Evolutionary conservation across 2,113 vertebrate species (phyloP).

Genomic region (Myrmecophaga tridactyla): DNA sequence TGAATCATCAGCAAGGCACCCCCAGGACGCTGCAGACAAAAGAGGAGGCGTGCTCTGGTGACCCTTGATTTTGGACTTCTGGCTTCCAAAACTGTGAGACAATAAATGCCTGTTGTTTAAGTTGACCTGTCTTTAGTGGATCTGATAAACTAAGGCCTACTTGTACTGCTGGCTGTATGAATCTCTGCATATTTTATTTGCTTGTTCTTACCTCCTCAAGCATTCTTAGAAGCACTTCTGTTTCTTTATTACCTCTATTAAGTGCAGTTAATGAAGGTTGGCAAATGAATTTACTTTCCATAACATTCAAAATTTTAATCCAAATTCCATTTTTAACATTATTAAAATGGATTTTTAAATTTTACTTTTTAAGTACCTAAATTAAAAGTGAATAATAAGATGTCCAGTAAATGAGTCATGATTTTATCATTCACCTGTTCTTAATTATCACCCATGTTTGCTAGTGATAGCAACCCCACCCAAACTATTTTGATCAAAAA

Average conservation of each 20-base stretch:
- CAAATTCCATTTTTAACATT: background rate
- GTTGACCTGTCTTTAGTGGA: no score
- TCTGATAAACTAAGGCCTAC: background rate
- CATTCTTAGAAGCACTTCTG: background rate
- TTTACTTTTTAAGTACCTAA: slow-evolving; percentile 19
- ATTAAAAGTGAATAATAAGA: background rate
- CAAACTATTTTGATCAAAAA: background rate
- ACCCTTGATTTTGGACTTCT: no score
- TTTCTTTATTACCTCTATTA: background rate
- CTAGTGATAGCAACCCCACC: background rate
- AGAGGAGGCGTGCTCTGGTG: no score
- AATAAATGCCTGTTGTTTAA: no score
- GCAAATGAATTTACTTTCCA: background rate
- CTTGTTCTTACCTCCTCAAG: background rate
- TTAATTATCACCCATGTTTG: background rate
- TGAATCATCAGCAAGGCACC: no score
- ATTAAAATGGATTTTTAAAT: background rate
- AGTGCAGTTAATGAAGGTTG: background rate
- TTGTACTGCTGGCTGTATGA: background rate
- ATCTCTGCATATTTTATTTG: background rate
- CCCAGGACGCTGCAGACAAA: no score
- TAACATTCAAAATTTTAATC: background rate
- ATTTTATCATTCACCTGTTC: background rate
- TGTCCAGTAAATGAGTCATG: background rate
- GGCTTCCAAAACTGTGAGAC: no score